Evolutionary conservation across 64 coral and sea anemone species (phyloP).

Genomic region (Orbicella faveolata): DNA sequence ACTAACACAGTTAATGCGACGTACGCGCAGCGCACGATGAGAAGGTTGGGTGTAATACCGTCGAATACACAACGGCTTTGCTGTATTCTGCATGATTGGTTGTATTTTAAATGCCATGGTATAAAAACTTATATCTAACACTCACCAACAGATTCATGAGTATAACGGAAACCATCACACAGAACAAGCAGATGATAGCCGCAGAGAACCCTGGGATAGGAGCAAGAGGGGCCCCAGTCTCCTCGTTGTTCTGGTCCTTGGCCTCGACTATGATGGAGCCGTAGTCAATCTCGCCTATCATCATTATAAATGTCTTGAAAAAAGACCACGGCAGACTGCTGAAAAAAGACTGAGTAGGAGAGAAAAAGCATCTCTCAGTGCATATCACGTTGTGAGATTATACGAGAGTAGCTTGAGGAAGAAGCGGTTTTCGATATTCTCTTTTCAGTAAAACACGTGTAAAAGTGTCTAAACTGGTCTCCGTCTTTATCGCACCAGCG

Average conservation of each 20-base stretch:
- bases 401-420: no score
- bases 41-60: no score
- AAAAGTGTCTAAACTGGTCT: no score
- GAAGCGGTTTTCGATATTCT: no score
- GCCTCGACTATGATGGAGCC: conserved; percentile 36
- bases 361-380: not conserved
- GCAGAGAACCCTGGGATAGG: conserved; percentile 53
- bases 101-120: not conserved
- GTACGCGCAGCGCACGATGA: no score
- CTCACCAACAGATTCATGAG: conserved; percentile 86
- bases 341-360: conserved; percentile 37
- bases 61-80: no score
- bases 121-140: not conserved
- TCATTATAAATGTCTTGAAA: conserved; percentile 85
- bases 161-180: conserved; percentile 64
- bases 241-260: not conserved
- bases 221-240: conserved; percentile 49
- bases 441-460: no score
- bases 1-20: no score
- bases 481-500: no score
- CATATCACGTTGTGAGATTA: no score
- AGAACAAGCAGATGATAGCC: conserved; percentile 44
- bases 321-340: conserved; percentile 53
- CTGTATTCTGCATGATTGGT: no score
- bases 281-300: conserved; percentile 74